These are phyloP conservation scores for Columba janthina DNA, from an alignment of 2,113 vertebrate genomes.

Conservation along the genomic window DNA sequence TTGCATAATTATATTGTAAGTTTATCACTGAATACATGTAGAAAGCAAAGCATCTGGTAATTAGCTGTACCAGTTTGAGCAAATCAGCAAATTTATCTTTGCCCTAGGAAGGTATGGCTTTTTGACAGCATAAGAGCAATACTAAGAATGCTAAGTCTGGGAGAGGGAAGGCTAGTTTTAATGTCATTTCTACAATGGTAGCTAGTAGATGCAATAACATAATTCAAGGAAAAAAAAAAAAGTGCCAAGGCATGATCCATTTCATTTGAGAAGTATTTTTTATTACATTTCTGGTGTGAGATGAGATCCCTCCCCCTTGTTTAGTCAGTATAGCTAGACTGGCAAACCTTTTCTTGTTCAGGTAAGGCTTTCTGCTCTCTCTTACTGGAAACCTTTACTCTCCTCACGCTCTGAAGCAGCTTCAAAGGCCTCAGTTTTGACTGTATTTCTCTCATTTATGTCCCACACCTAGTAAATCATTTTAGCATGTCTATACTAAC, in stretches of 20 bases:
- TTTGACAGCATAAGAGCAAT: not conserved
- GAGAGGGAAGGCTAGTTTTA: not conserved
- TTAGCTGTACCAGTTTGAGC: not conserved
- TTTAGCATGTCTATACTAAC: not conserved
- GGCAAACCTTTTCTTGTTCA: not conserved
- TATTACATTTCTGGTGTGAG: not conserved
- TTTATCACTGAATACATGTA: not conserved
- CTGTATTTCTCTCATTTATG: not conserved
- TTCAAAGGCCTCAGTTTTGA: not conserved
- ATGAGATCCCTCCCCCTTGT: not conserved
- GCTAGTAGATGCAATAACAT: not conserved
- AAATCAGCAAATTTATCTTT: not conserved
- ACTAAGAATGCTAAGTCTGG: not conserved
- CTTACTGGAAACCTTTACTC: not conserved
- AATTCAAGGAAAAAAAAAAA: accelerated
- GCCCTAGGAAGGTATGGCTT: not conserved
- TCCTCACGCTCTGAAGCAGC: not conserved
- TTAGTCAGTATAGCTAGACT: not conserved
- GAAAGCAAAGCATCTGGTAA: not conserved
- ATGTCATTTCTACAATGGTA: not conserved
- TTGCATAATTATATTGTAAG: not conserved
- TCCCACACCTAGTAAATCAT: not conserved
- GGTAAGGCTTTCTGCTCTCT: not conserved
- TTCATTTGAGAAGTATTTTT: not conserved
- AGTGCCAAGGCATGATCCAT: not conserved